Base-by-base conservation (phyloP, 2,113 vertebrate genomes). In the Silurus glanis region DNA sequence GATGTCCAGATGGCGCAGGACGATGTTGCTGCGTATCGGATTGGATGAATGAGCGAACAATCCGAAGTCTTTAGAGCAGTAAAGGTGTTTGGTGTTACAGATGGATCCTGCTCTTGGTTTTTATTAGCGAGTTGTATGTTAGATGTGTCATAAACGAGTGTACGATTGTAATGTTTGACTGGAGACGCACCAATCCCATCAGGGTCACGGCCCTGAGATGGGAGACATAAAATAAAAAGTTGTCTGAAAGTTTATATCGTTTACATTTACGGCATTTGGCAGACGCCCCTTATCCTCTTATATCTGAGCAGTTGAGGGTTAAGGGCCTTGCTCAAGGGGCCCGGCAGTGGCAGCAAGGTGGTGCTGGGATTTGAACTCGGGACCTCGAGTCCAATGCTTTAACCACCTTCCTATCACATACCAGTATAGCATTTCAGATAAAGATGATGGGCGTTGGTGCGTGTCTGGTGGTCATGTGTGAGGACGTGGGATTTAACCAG, bases 21-120 rank as follows among this genome's bases (percentile, higher is more conserved):
- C 37, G 37, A 2, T 1, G 37, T 3, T 10, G 64, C n/a, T 14
- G n/a, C 5, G 28, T 69, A 37, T 14, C 7, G 67, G 28, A 17
- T 23, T 4, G 45, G 67, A 9, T 19, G 37, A 0, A 74, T 6
- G 47, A 23, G 71, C 45, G 9, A 74, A 9, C 45, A 13, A 62
- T 4, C 25, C 16, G 67, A 75, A 51, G 74, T 76, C 74, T 76
- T 76, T 76, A 76, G 21, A 55, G 74, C 49, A 6, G 71, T 74
- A 51, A 23, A 78, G 6, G 74, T 78, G 53, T 59, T 59, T 12
- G 55, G 55, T 45, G 55, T 78, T 16, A 17, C 2, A 14, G n/a
- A 59, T 19, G 25, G 8, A 21, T 25, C 74, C 23, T 6, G 21
- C 21, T 13, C 74, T 13, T n/a, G 21, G 21, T 51, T 10, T 37